Conservation (phyloP, 1,140 invertebrate species). For the Penaeus vannamei region DNA sequence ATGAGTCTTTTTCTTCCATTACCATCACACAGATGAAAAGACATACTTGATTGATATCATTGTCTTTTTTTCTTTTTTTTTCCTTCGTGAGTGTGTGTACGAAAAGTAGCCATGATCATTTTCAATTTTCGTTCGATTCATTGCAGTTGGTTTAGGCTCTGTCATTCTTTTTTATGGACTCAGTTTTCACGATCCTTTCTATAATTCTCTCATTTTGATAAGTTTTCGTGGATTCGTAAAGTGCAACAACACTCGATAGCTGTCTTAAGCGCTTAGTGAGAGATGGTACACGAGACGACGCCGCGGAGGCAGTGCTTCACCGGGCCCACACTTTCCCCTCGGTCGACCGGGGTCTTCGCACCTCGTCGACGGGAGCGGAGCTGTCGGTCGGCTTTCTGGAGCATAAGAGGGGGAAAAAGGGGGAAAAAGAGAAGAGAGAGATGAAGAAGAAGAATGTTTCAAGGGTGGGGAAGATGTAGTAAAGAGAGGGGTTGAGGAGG, state of each 20-base stretch:
- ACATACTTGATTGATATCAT: background rate
- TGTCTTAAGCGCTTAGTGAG: slow-evolving; percentile 36
- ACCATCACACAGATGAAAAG: background rate
- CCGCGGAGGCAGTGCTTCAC: slow-evolving; percentile 33
- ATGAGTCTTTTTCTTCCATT: slow-evolving; percentile 20
- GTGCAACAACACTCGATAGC: slow-evolving; percentile 43
- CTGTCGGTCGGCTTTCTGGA: too few relatives aligned
- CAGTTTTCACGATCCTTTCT: slow-evolving; percentile 39
- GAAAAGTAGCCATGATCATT: too few relatives aligned
- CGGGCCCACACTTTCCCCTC: background rate
- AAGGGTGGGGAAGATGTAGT: background rate
- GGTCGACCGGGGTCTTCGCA: too few relatives aligned
- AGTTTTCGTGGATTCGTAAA: slow-evolving; percentile 46
- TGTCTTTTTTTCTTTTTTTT: too few relatives aligned
- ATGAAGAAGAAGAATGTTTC: too few relatives aligned
- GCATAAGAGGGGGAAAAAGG: too few relatives aligned
- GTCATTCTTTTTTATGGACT: slow-evolving; percentile 33
- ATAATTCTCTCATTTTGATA: slow-evolving; percentile 49
- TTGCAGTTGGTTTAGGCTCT: slow-evolving; percentile 40
- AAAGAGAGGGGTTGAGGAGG: background rate
- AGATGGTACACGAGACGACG: slow-evolving; percentile 32
- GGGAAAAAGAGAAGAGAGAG: too few relatives aligned
- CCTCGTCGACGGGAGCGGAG: too few relatives aligned
- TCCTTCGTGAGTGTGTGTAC: too few relatives aligned
- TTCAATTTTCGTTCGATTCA: slow-evolving; percentile 30